These are phyloP conservation scores for Pseudotriccus pelzelni DNA, from an alignment of 2,797 vertebrate species.

Conservation along the genomic window DNA sequence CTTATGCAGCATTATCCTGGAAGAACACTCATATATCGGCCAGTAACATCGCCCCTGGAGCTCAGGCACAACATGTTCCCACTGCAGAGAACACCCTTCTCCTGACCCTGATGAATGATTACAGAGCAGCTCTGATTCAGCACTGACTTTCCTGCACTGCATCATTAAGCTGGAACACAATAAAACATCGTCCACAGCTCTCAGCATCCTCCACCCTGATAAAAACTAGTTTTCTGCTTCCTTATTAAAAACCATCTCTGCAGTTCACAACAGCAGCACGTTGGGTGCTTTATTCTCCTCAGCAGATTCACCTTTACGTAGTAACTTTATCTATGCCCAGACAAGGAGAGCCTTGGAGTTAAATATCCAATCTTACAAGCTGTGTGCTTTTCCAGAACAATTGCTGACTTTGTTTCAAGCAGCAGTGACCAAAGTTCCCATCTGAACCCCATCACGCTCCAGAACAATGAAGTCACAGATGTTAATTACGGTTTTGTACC, in stretches of 20 bases:
- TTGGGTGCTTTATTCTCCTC: neutral
- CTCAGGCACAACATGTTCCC: neutral
- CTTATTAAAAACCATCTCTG: neutral
- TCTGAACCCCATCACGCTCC: neutral
- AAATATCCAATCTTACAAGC: neutral
- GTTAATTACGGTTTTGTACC: neutral
- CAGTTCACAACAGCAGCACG: neutral
- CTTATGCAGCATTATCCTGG: neutral
- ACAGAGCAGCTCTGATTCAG: conserved; percentile 21
- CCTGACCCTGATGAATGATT: neutral
- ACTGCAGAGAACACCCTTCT: neutral
- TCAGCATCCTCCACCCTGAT: neutral
- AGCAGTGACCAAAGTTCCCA: neutral
- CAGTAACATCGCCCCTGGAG: neutral
- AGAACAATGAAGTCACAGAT: neutral
- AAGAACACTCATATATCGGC: neutral
- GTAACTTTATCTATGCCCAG: neutral
- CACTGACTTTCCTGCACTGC: neutral
- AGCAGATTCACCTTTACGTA: neutral
- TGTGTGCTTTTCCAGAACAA: neutral
- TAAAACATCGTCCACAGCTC: neutral
- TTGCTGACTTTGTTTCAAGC: neutral
- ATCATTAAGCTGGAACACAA: neutral
- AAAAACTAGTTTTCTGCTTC: neutral
- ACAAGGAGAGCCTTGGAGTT: neutral